Evolutionary conservation across 2,113 vertebrate genomes (phyloP).

Genomic region (Xenotilapia caudafasciata): DNA sequence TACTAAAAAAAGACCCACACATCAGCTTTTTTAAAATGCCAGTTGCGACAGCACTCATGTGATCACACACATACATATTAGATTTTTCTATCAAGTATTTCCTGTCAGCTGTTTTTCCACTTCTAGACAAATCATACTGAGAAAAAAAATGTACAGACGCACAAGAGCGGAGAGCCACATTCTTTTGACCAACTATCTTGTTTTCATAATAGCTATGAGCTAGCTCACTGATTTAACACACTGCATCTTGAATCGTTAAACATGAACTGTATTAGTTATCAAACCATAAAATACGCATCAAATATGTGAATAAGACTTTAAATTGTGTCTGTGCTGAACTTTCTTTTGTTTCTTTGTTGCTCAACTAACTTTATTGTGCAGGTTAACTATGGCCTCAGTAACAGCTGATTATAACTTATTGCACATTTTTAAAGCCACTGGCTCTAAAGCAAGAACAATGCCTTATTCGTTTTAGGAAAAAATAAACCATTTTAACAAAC

Average conservation of each 20-base stretch:
- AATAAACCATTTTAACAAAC: background rate
- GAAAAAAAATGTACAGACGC: background rate
- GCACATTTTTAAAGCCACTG: background rate
- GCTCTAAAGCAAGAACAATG: background rate
- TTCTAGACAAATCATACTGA: fast-evolving
- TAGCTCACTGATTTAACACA: background rate
- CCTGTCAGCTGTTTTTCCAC: background rate
- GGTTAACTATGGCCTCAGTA: background rate
- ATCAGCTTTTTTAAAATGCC: background rate
- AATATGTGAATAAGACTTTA: background rate
- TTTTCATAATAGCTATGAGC: background rate
- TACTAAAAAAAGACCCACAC: background rate
- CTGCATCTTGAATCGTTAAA: background rate
- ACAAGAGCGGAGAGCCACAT: fast-evolving
- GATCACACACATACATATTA: background rate
- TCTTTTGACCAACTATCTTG: background rate
- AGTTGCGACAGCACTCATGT: background rate
- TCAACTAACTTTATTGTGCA: background rate
- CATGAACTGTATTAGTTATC: background rate
- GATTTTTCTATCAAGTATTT: background rate
- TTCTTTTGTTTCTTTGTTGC: background rate
- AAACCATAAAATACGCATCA: background rate
- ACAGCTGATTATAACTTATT: background rate
- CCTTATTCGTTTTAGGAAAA: fast-evolving
- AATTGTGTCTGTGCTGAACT: background rate